Conservation (phyloP, 2,797 vertebrate genomes). For the Cuculus canorus region DNA sequence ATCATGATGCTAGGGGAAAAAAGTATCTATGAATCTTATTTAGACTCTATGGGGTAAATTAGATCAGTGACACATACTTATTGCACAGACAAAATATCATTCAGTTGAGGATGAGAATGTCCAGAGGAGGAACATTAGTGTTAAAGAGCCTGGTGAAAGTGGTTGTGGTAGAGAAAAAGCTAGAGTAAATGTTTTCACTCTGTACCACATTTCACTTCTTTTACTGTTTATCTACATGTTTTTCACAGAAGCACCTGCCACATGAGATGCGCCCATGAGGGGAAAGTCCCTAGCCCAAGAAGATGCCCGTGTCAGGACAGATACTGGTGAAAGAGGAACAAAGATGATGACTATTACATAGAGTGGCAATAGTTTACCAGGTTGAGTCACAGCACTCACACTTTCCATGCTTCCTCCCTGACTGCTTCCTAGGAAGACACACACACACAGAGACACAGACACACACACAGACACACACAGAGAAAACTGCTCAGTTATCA, state of each 20-base stretch:
- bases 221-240: not conserved
- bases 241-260: fast-evolving
- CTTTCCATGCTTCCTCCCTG: not conserved
- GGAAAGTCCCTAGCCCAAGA: not conserved
- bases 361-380: not conserved
- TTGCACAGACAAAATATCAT: not conserved
- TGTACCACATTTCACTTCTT: not conserved
- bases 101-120: not conserved
- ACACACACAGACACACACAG: too few relatives aligned
- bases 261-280: not conserved
- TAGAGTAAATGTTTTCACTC: not conserved
- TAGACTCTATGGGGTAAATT: not conserved
- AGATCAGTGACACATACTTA: not conserved
- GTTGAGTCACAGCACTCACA: slow-evolving; percentile 17
- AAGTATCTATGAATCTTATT: not conserved
- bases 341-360: not conserved
- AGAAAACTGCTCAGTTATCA: not conserved
- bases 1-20: not conserved
- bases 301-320: not conserved
- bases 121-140: not conserved
- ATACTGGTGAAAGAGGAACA: not conserved
- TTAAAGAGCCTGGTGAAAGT: not conserved
- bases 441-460: too few relatives aligned
- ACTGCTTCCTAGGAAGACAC: not conserved
- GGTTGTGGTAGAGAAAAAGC: not conserved